These are phyloP conservation scores for Tortrix viridana DNA, from an alignment of 2,888 invertebrate species.

Conservation along the genomic window DNA sequence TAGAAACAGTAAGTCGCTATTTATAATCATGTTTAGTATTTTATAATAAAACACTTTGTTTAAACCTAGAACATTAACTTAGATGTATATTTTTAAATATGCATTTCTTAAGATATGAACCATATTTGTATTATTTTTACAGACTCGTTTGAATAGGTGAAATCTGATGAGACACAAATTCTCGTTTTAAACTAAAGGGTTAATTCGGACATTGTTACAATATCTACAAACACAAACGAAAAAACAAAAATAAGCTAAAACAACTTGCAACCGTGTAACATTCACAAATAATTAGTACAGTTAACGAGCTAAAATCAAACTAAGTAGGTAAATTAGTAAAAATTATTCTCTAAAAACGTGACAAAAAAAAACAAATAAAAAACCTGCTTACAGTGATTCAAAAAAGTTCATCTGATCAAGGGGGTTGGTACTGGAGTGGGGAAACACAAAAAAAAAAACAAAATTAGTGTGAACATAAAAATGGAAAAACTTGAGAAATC, in stretches of 20 bases:
- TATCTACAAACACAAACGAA: not conserved
- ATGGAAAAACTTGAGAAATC: slow-evolving; percentile 37
- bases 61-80: too few species aligned
- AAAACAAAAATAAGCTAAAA: not conserved
- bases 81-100: too few species aligned
- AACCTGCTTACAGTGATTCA: slow-evolving; percentile 81
- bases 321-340: slow-evolving; percentile 42
- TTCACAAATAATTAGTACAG: slow-evolving; percentile 39
- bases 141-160: too few species aligned
- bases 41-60: too few species aligned
- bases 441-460: slow-evolving; percentile 59
- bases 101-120: too few species aligned
- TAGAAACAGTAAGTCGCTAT: too few species aligned
- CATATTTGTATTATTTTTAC: too few species aligned
- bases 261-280: slow-evolving; percentile 20
- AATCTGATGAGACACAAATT: too few species aligned
- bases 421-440: slow-evolving; percentile 79
- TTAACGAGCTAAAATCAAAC: slow-evolving; percentile 38
- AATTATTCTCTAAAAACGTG: slow-evolving; percentile 39
- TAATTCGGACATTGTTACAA: not conserved
- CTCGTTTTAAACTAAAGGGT: too few species aligned
- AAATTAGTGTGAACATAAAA: slow-evolving; percentile 64
- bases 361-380: slow-evolving; percentile 55
- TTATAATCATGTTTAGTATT: too few species aligned
- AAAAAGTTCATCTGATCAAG: slow-evolving; percentile 84